Conservation (phyloP, 2,113 vertebrate genomes). For the Oryzias woworae region DNA sequence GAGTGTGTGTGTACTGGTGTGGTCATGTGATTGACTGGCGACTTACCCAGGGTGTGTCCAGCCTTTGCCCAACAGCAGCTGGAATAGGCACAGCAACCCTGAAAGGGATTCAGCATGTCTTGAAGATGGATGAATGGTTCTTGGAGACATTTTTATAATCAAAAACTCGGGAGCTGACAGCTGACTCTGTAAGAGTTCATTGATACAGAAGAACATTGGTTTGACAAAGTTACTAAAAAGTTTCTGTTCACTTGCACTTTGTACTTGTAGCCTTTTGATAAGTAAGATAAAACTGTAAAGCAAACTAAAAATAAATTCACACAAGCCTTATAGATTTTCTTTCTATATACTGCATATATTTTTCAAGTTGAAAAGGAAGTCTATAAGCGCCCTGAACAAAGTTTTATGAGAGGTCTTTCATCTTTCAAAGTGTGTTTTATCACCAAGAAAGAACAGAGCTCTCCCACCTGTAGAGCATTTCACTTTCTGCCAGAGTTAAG, state of each 20-base stretch:
- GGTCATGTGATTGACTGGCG: too few species aligned
- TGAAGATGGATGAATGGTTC: too few species aligned
- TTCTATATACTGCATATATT: constrained; percentile 5
- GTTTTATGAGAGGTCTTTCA: constrained; percentile 29
- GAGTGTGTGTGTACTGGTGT: too few species aligned
- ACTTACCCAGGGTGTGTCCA: too few species aligned
- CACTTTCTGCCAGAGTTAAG: constrained; percentile 13
- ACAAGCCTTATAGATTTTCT: constrained; percentile 1
- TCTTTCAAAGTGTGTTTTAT: constrained; percentile 39
- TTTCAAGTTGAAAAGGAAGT: constrained; percentile 21
- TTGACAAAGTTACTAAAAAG: too few species aligned
- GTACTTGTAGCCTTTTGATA: background rate
- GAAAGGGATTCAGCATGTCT: too few species aligned
- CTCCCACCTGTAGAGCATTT: constrained; percentile 46
- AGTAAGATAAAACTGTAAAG: background rate
- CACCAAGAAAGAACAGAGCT: constrained; percentile 23
- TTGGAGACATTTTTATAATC: too few species aligned
- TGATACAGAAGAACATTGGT: too few species aligned
- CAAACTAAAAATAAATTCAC: background rate
- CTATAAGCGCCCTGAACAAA: constrained; percentile 22
- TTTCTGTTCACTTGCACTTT: background rate
- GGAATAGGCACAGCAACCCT: too few species aligned
- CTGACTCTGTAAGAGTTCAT: too few species aligned
- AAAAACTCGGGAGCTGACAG: too few species aligned
- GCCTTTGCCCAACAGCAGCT: too few species aligned